Conservation (phyloP, 2,113 vertebrate species). For the Nicator chloris region DNA sequence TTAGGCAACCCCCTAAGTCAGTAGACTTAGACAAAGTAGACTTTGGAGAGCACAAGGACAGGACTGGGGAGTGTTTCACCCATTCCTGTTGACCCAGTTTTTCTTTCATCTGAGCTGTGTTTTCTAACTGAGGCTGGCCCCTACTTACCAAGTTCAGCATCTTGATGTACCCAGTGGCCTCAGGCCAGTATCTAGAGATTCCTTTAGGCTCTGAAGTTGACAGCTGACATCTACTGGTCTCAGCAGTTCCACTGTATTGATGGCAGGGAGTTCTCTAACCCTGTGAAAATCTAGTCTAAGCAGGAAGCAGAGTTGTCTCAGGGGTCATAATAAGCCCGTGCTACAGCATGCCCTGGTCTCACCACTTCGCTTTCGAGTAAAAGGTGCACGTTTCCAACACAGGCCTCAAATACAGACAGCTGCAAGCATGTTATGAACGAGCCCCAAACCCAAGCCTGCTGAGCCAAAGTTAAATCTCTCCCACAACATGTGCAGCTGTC, state of each 20-base stretch:
- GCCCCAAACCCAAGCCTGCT: not conserved
- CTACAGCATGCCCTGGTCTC: not conserved
- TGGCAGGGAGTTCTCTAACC: not conserved
- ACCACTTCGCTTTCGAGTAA: rapidly evolving
- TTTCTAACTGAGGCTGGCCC: not conserved
- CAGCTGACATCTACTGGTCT: not conserved
- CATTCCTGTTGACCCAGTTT: not conserved
- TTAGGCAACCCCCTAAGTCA: not conserved
- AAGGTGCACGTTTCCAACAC: not conserved
- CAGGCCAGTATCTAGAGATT: not conserved
- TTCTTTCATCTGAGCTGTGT: not conserved
- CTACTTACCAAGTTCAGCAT: not conserved
- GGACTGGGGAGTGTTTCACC: not conserved
- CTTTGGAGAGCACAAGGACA: not conserved
- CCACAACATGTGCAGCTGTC: not conserved
- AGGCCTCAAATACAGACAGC: not conserved
- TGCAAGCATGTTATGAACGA: not conserved
- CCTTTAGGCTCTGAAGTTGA: not conserved
- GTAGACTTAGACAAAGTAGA: not conserved
- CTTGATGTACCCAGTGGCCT: not conserved
- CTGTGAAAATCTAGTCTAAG: not conserved
- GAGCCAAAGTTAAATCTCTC: not conserved
- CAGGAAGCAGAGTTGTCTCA: not conserved
- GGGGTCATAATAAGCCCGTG: not conserved
- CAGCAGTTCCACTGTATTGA: not conserved